Conservation (phyloP, 2,888 invertebrate genomes). For the Empis livida region DNA sequence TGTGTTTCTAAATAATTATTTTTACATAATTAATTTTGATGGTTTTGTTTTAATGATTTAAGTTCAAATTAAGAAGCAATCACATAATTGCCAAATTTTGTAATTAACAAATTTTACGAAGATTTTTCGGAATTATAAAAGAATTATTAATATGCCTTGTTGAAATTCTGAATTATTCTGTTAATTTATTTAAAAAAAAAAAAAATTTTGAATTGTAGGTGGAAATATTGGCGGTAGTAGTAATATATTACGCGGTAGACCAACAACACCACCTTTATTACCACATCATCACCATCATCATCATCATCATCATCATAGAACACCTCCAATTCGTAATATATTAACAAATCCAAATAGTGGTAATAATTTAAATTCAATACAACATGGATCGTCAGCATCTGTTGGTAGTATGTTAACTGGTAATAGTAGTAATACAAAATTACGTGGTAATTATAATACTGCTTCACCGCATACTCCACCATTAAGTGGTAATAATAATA, state of each 20-base stretch:
- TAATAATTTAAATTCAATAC: not conserved
- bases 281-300: not conserved
- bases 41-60: no score
- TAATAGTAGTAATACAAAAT: conserved; percentile 8
- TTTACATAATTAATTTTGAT: no score
- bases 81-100: no score
- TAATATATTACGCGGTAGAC: conserved; percentile 19
- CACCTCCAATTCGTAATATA: conserved; percentile 18
- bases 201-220: not conserved
- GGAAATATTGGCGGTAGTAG: conserved; percentile 21
- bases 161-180: no score
- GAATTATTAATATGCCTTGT: no score
- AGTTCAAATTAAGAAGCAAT: no score
- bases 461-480: conserved; percentile 36
- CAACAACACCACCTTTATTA: not conserved
- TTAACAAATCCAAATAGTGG: conserved; percentile 16
- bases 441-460: conserved; percentile 13
- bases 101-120: no score
- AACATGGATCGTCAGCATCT: not conserved
- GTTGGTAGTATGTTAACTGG: not conserved
- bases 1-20: no score
- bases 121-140: no score
- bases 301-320: conserved; percentile 11
- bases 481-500: conserved; percentile 17
- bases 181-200: no score